Evolutionary conservation across 2,113 vertebrate species (phyloP), one percentile per base, ranked within the genome.

Genomic region (Mesitornis unicolor): DNA sequence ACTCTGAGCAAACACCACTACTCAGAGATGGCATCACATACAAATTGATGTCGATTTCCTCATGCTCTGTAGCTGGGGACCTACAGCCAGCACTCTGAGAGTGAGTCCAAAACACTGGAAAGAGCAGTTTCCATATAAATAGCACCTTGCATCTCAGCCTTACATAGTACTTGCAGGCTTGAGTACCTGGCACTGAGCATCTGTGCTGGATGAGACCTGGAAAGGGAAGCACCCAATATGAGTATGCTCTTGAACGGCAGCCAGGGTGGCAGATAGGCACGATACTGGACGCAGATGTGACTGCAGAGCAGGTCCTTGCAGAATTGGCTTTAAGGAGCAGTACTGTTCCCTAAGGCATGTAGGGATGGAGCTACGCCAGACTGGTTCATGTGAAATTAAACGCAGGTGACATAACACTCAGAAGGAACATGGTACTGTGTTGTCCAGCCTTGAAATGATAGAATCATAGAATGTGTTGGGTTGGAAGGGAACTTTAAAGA

Each of bases 31-130:
- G 36, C 17, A 51, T 4, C 0, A 5, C 29, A 6, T 48, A 76
- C 47, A 54, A 38, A 29, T 10, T 1, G 60, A 13, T 24, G 59
- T 42, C 36, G 13, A 2, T 91, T 73, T 13, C 68, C 11, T n/a
- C 13, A 2, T 0, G 0, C 19, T 77, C 42, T 0, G 0, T 53
- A 54, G n/a, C 29, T 54, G 54, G 47, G 22, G 45, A 19, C 8
- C 22, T 67, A 22, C 56, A 42, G 50, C 7, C 22, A 36, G 54
- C 40, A 4, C 9, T 61, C 40, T 35, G 48, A 5, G 22, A 64
- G 21, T 2, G 12, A 64, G 33, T 78, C 43, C 28, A 51, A n/a
- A 48, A 35, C 40, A 25, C n/a, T n/a, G 48, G 22, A 45, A 71
- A 47, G 26, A 50, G 36, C 26, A 71, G 56, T 28, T 75, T 25